Percentiles rank a stretch among this genome's conserved stretches.
Evolutionary conservation across 2,797 vertebrate species (phyloP).

Genomic region (Acanthurus lineatus): DNA sequence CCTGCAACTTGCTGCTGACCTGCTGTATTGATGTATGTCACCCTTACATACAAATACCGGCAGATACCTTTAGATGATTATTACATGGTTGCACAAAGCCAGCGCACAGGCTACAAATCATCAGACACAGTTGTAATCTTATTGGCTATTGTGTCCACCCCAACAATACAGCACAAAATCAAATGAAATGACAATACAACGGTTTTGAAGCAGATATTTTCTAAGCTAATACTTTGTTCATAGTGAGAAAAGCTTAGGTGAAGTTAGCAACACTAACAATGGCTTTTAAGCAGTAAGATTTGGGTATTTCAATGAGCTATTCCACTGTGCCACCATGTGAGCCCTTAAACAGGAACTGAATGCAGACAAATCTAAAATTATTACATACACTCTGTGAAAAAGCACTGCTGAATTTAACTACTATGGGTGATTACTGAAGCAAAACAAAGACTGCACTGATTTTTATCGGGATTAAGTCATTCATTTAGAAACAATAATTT

Average conservation of each 20-base stretch:
- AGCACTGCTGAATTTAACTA: not conserved
- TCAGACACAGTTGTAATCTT: not conserved
- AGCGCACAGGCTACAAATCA: not conserved
- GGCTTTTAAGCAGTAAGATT: not conserved
- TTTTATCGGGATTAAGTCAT: not conserved
- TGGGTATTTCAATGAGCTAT: not conserved
- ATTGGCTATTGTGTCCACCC: not conserved
- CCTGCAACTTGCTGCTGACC: not conserved
- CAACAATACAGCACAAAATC: not conserved
- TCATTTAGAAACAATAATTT: not conserved
- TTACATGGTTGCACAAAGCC: not conserved
- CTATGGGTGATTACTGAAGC: not conserved
- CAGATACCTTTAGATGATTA: conserved; percentile 7
- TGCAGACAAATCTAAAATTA: not conserved
- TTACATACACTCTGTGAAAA: conserved; percentile 18
- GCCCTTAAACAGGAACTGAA: conserved; percentile 2
- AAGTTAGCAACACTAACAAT: not conserved
- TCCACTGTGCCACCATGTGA: not conserved
- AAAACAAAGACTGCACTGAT: not conserved
- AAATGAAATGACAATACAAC: not conserved
- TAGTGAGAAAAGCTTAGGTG: not conserved
- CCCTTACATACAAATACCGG: not conserved
- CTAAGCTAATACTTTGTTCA: too few relatives aligned
- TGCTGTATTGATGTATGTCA: not conserved
- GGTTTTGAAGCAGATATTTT: too few relatives aligned